Evolutionary conservation across 2,113 vertebrate species (phyloP).

Genomic region (Bubo blakistoni): DNA sequence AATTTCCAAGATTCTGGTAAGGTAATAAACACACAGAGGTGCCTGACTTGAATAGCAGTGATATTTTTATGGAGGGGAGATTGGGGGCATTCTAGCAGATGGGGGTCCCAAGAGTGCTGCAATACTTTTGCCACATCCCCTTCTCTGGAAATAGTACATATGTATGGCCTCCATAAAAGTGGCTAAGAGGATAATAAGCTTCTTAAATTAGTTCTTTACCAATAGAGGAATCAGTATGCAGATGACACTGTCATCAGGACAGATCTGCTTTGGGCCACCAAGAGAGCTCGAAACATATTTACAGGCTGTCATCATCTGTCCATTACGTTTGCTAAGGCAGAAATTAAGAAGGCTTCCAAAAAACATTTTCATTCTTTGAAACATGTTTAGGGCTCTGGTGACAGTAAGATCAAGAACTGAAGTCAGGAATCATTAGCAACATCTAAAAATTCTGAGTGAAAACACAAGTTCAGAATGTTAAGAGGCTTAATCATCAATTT

Average conservation of each 20-base stretch:
- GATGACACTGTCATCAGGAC: neutral
- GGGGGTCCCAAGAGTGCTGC: neutral
- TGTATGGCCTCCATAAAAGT: neutral
- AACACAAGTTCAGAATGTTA: neutral
- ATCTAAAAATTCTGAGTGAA: neutral
- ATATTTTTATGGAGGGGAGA: neutral
- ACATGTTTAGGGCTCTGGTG: neutral
- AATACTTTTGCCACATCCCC: neutral
- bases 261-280: neutral
- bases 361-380: neutral
- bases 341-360: neutral
- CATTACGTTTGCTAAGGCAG: neutral
- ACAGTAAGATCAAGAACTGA: neutral
- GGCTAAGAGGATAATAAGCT: neutral
- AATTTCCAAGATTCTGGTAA: neutral
- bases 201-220: neutral
- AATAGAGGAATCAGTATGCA: neutral
- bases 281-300: neutral
- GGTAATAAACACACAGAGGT: neutral
- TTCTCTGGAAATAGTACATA: neutral
- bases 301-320: neutral
- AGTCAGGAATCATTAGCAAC: neutral
- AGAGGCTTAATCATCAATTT: neutral
- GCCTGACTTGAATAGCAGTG: neutral
- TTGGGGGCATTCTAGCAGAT: neutral